Evolutionary conservation across 2,113 vertebrate species (phyloP).

Genomic region (Capreolus pygargus): DNA sequence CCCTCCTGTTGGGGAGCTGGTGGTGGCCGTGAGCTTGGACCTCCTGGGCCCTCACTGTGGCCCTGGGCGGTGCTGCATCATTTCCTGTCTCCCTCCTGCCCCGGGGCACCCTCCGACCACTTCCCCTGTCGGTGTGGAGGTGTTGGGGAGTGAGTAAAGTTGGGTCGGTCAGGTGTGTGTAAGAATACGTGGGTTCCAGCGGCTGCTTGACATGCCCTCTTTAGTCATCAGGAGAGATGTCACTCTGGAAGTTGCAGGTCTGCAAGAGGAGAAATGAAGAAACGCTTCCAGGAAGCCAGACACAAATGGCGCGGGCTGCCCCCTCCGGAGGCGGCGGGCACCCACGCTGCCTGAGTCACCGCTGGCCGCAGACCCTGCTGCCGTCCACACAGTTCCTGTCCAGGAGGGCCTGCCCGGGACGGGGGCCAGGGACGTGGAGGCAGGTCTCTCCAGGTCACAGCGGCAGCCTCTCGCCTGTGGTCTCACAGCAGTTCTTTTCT

Average conservation of each 20-base stretch:
- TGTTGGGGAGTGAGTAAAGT: background rate
- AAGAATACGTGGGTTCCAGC: background rate
- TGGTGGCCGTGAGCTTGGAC: background rate
- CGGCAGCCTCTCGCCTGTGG: background rate
- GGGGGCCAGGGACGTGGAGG: accelerated
- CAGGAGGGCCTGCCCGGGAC: background rate
- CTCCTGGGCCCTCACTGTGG: background rate
- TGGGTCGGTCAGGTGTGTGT: background rate
- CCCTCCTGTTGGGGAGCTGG: background rate
- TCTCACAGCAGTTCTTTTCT: background rate
- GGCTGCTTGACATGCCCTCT: background rate
- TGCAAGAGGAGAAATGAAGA: conserved; percentile 39
- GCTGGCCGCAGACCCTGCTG: background rate
- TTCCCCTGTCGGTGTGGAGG: background rate
- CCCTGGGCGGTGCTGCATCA: accelerated
- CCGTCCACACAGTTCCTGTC: background rate
- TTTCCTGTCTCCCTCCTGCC: background rate
- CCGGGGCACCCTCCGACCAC: background rate
- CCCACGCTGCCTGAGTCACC: conserved; percentile 43
- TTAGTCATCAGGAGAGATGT: background rate
- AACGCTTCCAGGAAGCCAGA: conserved; percentile 40
- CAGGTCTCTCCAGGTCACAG: background rate
- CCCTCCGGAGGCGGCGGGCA: background rate
- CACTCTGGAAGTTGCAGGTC: conserved; percentile 52
- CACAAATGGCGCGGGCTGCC: conserved; percentile 4